Evolutionary conservation across 2,113 vertebrate species (phyloP).

Genomic region (Hipposideros armiger): DNA sequence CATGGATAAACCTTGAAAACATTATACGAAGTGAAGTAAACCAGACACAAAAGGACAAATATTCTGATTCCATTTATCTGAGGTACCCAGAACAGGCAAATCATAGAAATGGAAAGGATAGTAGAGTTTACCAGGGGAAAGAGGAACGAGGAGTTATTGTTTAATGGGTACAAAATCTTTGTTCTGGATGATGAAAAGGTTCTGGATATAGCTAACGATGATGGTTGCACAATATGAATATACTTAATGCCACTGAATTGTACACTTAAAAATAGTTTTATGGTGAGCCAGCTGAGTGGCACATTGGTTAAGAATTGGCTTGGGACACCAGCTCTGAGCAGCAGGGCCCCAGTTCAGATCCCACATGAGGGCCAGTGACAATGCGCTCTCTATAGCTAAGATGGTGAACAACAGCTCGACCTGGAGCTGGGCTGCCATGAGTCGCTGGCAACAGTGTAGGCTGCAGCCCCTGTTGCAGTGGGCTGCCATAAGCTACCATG

Average conservation of each 20-base stretch:
- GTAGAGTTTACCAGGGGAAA: background rate
- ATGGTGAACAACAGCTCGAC: too few relatives aligned
- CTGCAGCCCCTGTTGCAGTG: too few relatives aligned
- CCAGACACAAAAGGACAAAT: background rate
- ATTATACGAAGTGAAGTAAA: conserved; percentile 17
- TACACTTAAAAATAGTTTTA: background rate
- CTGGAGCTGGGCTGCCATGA: too few relatives aligned
- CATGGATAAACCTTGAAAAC: background rate
- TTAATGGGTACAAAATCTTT: background rate
- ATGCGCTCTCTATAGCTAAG: too few relatives aligned
- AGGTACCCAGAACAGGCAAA: background rate
- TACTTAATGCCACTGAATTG: background rate
- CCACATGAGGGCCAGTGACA: too few relatives aligned
- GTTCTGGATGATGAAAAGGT: background rate
- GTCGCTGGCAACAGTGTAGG: too few relatives aligned
- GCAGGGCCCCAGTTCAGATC: too few relatives aligned
- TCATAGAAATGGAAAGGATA: background rate
- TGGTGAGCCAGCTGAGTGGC: background rate
- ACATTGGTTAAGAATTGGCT: too few relatives aligned
- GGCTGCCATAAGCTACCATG: too few relatives aligned
- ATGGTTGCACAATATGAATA: background rate
- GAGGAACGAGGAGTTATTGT: background rate
- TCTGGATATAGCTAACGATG: background rate
- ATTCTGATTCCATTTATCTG: background rate
- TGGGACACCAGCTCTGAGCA: too few relatives aligned